Evolutionary conservation across 2,797 vertebrate genomes (phyloP).

Genomic region (Silurus aristotelis): DNA sequence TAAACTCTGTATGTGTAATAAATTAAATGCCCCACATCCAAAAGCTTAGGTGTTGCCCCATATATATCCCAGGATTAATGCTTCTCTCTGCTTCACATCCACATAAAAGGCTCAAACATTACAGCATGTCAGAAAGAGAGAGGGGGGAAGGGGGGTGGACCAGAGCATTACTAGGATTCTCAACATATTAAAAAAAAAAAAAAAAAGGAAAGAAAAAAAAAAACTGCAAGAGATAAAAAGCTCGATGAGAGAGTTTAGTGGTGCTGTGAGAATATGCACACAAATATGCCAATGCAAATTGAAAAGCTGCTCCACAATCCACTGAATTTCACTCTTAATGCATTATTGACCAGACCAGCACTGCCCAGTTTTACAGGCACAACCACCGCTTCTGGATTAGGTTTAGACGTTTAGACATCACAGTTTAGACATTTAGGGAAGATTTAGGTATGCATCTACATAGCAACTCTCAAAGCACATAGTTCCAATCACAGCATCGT

Average conservation of each 20-base stretch:
- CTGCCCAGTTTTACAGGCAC: not conserved
- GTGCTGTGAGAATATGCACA: not conserved
- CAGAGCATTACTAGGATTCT: not conserved
- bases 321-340: not conserved
- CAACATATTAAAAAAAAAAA: not conserved
- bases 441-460: not conserved
- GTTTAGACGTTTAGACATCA: not conserved
- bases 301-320: not conserved
- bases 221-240: not conserved
- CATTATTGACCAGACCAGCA: not conserved
- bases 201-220: not conserved
- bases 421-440: not conserved
- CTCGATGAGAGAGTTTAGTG: not conserved
- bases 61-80: slow-evolving; percentile 77
- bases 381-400: not conserved
- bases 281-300: not conserved
- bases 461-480: not conserved
- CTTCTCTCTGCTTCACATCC: slow-evolving; percentile 73
- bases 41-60: slow-evolving; percentile 66
- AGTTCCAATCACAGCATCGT: not conserved
- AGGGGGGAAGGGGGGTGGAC: not conserved
- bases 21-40: slow-evolving; percentile 18
- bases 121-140: slow-evolving; percentile 18
- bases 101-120: slow-evolving; percentile 71
- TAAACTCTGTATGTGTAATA: not conserved